Base-by-base conservation (phyloP, 2,888 invertebrate genomes). In the Trichopoda pennipes region DNA sequence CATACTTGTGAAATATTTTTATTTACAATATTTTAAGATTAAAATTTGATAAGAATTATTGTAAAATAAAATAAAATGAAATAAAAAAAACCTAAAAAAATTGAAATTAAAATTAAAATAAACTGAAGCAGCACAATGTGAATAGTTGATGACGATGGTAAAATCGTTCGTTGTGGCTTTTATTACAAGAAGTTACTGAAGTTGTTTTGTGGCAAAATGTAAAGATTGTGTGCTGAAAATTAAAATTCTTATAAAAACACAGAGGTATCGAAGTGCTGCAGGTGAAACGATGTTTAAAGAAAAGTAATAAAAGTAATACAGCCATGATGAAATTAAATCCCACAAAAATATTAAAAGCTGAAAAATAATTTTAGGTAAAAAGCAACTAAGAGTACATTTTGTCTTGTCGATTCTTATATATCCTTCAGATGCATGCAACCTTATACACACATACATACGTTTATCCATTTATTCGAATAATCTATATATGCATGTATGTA, bases 31-130 rank as follows among this genome's bases (percentile, higher is more conserved):
- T 68, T 74, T 74, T 74, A 14, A 74, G 81, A 81, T 81, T 77
- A 77, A 69, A 69, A 77, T 77, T 58, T 77, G 81, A 81, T 81
- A 77, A 81, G 73, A 81, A 64, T 73, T 72, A 58, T 73, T 81
- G 28, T 44, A 44, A 16, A 42, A 16, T 16, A 23, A 23, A 17
- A 19, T 38, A 16, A 21, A 28, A 19, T 35, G 1, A 21, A 23
- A 44, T n/a, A 42, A n/a, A 19, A 38, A 0, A 23, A 16, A 12
- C 6, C 16, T n/a, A 21, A 42, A 21, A 64, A 16, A 19, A 28
- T n/a, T n/a, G n/a, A n/a, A n/a, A n/a, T n/a, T n/a, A n/a, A n/a
- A n/a, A n/a, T n/a, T 19, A 32, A 53, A 35, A 51, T 42, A 16
- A 16, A 16, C 44, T n/a, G 28, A 28, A 28, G n/a, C 44, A 44